Base-by-base conservation (phyloP, 2,888 invertebrate genomes). In the Lithophane socia region DNA sequence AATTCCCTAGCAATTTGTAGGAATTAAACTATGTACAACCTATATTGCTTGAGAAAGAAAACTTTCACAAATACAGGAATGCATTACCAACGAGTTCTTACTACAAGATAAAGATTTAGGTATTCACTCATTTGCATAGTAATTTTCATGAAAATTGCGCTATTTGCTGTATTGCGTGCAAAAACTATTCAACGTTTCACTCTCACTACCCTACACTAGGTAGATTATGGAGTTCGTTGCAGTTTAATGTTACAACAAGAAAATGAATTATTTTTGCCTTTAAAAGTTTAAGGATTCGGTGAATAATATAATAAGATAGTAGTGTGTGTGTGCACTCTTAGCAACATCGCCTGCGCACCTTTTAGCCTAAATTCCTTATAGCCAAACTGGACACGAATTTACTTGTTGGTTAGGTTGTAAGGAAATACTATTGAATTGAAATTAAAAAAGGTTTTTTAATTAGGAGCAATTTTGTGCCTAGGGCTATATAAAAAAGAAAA, bases 101-200 rank as follows among this genome's bases (percentile, higher is more conserved):
- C 24, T 18, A 29, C 18, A 56, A 13, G 52, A 18, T 42, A 56
- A 44, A 63, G 29, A 56, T 68, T 64, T 24, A 52, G 42, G 24
- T 58, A 67, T 54, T 66, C 18, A 64, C 9, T 69, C 8, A 58
- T 72, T 56, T 42, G n/a, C 42, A 63, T 80, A 58, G 44, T 61
- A 49, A 64, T 79, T 79, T 56, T 18, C 21, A 52, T 37, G 16
- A 56, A 52, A 79, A 78, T 54, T 65, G 47, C 42, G 18, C 13
- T 52, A 24, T 79, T 71, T 79, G 13, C n/a, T 78, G 37, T 64
- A 58, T 67, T 73, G 49, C 56, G 47, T 66, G 79, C 47, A 66
- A 60, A 78, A 66, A 47, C 2, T 13, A 73, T 54, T 54, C 8
- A 66, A 66, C 4, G 3, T 52, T 78, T 10, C 16, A 65, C 37